A percentile compares a stretch with the other conserved stretches of the same genome.
phyloP scores from a whole-genome alignment of 2,888 invertebrate species.

The Orthosia gothica region DNA sequence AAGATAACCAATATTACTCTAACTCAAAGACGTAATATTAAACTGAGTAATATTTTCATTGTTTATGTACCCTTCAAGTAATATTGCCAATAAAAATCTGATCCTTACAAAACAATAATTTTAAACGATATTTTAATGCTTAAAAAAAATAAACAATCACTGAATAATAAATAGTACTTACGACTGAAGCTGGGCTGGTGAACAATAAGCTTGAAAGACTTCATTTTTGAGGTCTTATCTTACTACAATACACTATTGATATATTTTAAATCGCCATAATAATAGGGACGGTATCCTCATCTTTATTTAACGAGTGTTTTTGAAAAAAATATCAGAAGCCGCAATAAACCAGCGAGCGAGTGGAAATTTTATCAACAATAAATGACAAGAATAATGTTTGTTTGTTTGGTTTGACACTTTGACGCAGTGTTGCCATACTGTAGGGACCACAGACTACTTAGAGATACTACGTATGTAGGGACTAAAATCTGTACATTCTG shows the following conservation, averaged over 20 bases:
- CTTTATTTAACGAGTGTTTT: neutral
- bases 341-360: neutral
- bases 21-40: too few relatives aligned
- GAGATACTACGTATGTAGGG: too few relatives aligned
- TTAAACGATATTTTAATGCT: neutral
- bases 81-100: neutral
- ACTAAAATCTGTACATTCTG: too few relatives aligned
- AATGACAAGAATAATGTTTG: too few relatives aligned
- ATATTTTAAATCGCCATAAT: constrained; percentile 8
- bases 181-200: constrained; percentile 95
- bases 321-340: neutral
- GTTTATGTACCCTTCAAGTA: neutral
- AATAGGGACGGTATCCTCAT: constrained; percentile 6
- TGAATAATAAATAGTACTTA: constrained; percentile 78
- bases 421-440: too few relatives aligned
- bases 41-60: neutral
- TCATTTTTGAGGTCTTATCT: constrained; percentile 82
- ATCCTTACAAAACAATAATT: neutral
- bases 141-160: neutral
- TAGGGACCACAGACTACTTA: too few relatives aligned
- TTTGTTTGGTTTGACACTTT: too few relatives aligned
- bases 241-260: constrained; percentile 6
- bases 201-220: constrained; percentile 95
- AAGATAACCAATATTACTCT: neutral
- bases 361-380: too few relatives aligned